Evolutionary conservation across 2,888 invertebrate genomes (phyloP), one percentile per base, ranked within the genome.

Genomic region (Cristatella mucedo): DNA sequence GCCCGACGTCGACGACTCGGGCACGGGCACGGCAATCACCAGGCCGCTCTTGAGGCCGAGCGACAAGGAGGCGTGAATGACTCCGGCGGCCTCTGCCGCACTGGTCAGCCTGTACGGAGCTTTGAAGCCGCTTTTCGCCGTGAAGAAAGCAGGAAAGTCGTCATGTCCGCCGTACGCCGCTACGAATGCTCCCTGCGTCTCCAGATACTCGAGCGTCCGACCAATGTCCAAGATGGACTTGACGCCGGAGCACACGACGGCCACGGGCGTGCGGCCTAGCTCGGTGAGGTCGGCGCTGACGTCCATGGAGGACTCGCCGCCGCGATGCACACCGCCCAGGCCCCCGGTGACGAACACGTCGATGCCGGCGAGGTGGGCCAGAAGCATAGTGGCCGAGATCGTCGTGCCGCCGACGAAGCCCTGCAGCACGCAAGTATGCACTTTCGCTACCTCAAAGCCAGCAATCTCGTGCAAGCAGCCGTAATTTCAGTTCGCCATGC

Each of bases 211-310:
- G 33, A 97, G 71, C 0, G 95, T 95, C 59, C 79, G 78, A 3
- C 78, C 80, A 52, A 97, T 85, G 63, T 99, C 97, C 42, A 99
- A 72, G 53, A 97, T 93, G 16, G 93, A 91, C 68, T 97, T 97
- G 41, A 91, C 78, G 1, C 97, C 36, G 13, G 36, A 36, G 22
- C 86, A 91, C 2, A 99, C 78, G 4, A 97, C 89, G 33, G 84
- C 76, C 1, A 93, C 77, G 11, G 79, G 78, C 45, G 80, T 84
- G 42, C 79, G 74, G 1, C 87, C 82, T 39, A 97, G 71, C 65
- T 97, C 93, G 5, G 75, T 76, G 38, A 99, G 72, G 68, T 97
- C 97, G 1, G 93, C 86, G 45, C 93, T 95, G 39, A 97, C 70
- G 63, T 99, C 97, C 67, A 89, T 71, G 18, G 91, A 69, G 70